Percentiles rank a stretch among this genome's conserved stretches.
Evolutionary conservation across 2,888 invertebrate genomes (phyloP).

Genomic region (Alentia gelatinosa): DNA sequence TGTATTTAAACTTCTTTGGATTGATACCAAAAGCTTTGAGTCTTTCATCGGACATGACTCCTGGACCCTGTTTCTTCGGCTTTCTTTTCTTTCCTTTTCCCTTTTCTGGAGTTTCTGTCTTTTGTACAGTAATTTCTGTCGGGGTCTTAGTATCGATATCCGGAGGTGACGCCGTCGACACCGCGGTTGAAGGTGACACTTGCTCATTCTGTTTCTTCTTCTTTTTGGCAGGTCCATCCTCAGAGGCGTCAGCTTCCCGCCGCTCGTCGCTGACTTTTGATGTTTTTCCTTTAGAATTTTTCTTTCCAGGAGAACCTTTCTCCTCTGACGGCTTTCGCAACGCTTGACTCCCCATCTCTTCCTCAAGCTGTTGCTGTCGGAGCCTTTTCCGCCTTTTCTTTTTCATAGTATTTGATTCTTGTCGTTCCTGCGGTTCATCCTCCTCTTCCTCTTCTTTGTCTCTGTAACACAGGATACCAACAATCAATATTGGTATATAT

Average conservation of each 20-base stretch:
- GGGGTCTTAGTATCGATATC: too few relatives aligned
- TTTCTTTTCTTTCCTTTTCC: constrained; percentile 59
- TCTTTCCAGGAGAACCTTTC: not conserved
- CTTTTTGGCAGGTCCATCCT: not conserved
- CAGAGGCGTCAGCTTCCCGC: not conserved
- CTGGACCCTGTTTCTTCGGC: constrained; percentile 62
- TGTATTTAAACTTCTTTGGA: constrained; percentile 76
- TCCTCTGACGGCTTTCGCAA: not conserved
- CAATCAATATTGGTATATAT: too few relatives aligned
- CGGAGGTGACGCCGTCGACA: too few relatives aligned
- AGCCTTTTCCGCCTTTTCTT: constrained; percentile 7
- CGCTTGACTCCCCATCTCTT: not conserved
- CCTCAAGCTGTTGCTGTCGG: not conserved
- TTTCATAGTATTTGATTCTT: not conserved
- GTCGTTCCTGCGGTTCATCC: not conserved
- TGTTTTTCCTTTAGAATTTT: not conserved
- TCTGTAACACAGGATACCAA: not conserved
- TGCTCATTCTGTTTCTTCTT: constrained; percentile 52
- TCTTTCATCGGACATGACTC: constrained; percentile 87
- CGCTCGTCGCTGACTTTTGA: too few relatives aligned
- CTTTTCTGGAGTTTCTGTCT: constrained; percentile 60
- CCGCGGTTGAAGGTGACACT: not conserved
- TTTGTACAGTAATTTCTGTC: constrained; percentile 46
- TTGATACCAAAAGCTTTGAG: constrained; percentile 91
- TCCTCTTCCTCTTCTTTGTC: constrained; percentile 15